Evolutionary conservation across 2,113 vertebrate genomes (phyloP).

Genomic region (Tachuris rubrigastra): DNA sequence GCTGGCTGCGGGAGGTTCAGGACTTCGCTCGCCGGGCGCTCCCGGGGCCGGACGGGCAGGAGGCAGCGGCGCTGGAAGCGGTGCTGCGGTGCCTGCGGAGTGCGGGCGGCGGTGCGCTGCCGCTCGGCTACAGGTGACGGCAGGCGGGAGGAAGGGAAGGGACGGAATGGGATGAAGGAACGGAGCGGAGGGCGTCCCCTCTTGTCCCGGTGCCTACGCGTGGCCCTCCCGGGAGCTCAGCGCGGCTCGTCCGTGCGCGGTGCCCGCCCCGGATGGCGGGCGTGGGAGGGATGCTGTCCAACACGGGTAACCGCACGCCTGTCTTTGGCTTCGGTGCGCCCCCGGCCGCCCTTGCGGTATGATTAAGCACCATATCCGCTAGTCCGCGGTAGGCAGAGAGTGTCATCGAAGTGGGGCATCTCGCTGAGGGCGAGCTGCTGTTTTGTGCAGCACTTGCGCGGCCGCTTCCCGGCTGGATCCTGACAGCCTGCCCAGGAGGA

Average conservation of each 20-base stretch:
- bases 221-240: not conserved
- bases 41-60: not conserved
- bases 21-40: not conserved
- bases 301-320: not conserved
- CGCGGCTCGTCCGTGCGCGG: rapidly evolving
- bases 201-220: no score
- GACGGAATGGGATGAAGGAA: no score
- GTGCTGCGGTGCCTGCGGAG: conserved; percentile 24
- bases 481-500: rapidly evolving
- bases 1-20: conserved; percentile 2
- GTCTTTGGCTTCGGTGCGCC: not conserved
- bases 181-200: rapidly evolving
- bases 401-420: not conserved
- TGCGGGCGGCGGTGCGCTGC: not conserved
- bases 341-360: not conserved
- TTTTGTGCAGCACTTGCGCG: rapidly evolving
- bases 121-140: conserved; percentile 37
- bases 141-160: no score
- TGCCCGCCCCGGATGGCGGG: not conserved
- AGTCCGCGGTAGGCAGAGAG: not conserved
- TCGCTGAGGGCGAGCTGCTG: not conserved
- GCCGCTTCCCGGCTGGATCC: not conserved
- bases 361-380: not conserved
- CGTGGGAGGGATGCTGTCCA: not conserved
- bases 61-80: not conserved